Evolutionary conservation across 2,888 invertebrate species (phyloP).

Genomic region (Reticulitermes lucifugus): DNA sequence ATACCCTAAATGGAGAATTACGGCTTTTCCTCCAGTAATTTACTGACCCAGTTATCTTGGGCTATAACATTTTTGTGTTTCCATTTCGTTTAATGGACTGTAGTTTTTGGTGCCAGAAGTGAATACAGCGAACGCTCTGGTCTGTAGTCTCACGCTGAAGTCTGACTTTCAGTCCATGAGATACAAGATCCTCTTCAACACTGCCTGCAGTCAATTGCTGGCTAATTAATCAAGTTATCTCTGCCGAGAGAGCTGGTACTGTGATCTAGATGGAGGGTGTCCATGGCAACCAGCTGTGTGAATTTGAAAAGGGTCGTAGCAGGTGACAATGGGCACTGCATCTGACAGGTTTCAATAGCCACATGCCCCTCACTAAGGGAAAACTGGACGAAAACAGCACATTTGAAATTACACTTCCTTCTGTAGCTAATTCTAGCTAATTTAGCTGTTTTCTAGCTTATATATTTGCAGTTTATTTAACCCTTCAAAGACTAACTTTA

Average conservation of each 20-base stretch:
- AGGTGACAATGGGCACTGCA: neutral
- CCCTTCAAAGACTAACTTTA: too few species aligned
- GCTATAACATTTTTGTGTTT: too few species aligned
- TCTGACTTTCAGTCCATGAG: neutral
- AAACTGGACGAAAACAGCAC: neutral
- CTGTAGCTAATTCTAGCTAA: neutral
- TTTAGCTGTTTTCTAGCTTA: neutral
- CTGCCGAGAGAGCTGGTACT: neutral
- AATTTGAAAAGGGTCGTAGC: neutral
- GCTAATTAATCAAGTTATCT: constrained; percentile 45
- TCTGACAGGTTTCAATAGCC: neutral
- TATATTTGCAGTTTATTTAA: too few species aligned
- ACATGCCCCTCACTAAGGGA: neutral
- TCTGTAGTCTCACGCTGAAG: neutral
- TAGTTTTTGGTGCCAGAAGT: neutral
- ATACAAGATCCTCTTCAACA: neutral
- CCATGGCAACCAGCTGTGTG: neutral
- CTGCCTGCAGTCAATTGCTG: neutral
- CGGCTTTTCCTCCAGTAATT: too few species aligned
- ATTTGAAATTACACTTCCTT: neutral
- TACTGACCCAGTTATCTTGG: too few species aligned
- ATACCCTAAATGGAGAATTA: too few species aligned
- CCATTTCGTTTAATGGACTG: too few species aligned
- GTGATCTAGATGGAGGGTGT: neutral
- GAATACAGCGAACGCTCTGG: neutral